Base-by-base conservation (phyloP, 2,113 vertebrate genomes). In the Dicrurus megarhynchus region DNA sequence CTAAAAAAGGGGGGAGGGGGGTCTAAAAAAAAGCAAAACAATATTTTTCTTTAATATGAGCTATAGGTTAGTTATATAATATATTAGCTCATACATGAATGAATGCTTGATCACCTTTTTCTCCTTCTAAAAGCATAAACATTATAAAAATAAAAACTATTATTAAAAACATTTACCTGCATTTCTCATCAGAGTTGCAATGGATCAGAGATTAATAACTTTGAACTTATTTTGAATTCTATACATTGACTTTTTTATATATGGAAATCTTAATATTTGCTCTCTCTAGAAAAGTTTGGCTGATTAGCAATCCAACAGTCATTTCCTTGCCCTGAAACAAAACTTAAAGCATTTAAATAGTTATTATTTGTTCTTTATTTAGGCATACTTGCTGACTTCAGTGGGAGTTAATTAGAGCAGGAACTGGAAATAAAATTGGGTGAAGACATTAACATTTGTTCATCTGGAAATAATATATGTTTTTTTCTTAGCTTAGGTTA, bases 311-410 rank as follows among this genome's bases (percentile, higher is more conserved):
- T 79, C 84, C 78, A 90, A 83, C 32, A 90, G 44, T 71, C 15
- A 83, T 88, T 90, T 91, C 63, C 78, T 76, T 61, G 20, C 26
- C 46, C 63, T 90, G 61, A 73, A 87, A 87, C 49, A 94, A 90
- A 97, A 91, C 65, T 68, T 69, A 60, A 76, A 75, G 84, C 63
- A 90, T 88, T 90, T 93, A 61, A 47, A 83, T 69, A 53, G 41
- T 64, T 76, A 85, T 80, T 80, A 83, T 92, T 92, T 90, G 63
- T 87, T 96, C 63, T 96, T 96, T 94, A 83, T 81, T 92, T 90
- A 93, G 75, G 70, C 41, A 93, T 73, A 85, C 61, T 95, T 92
- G 37, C 85, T 95, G 82, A 92, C 82, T 97, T 90, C 92, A 83
- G 79, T 83, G 55, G 53, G 63, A 95, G 55, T 83, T 90, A 61